Evolutionary conservation across 2,113 vertebrate genomes (phyloP).

Genomic region (Galbula dea): DNA sequence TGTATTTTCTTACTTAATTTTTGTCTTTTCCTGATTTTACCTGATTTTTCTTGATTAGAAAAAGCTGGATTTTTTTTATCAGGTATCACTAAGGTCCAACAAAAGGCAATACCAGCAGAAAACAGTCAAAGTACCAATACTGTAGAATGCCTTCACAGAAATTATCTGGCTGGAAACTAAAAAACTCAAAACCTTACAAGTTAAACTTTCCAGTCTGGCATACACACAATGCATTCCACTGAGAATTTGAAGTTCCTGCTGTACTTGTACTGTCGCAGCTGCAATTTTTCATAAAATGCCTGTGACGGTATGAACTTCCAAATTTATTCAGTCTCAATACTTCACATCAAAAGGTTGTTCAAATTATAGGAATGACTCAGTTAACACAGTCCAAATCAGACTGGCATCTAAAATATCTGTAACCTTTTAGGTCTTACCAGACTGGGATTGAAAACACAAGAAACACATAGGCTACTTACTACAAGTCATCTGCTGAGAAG

Average conservation of each 20-base stretch:
- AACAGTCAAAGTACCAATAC: not conserved
- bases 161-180: not conserved
- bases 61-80: not conserved
- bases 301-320: not conserved
- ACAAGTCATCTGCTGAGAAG: not conserved
- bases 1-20: not conserved
- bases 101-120: not conserved
- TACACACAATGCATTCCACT: not conserved
- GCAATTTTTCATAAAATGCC: not conserved
- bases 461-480: not conserved
- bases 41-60: not conserved
- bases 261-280: not conserved
- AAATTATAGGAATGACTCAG: not conserved
- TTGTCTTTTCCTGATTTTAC: not conserved
- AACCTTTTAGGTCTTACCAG: not conserved
- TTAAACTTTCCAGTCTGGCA: not conserved
- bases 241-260: not conserved
- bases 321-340: not conserved
- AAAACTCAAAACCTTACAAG: not conserved
- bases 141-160: not conserved
- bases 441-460: not conserved
- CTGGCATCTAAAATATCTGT: not conserved
- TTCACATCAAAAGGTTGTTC: not conserved
- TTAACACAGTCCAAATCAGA: not conserved
- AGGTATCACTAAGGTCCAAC: not conserved